Conservation (phyloP, 2,797 vertebrate genomes). For the Helostoma temminkii region DNA sequence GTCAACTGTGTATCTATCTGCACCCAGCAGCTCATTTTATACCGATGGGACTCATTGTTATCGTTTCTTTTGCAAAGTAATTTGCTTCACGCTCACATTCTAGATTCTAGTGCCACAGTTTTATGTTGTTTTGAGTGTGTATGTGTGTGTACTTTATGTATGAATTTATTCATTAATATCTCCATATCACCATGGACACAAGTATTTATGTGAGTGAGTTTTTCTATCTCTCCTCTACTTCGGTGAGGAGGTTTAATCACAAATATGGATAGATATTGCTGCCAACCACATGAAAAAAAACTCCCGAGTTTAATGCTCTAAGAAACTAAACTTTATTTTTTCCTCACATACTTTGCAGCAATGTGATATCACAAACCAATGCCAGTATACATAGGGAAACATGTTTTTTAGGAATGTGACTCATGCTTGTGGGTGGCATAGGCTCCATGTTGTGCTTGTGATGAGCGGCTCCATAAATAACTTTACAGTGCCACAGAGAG, state of each 20-base stretch:
- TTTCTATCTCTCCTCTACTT: not conserved
- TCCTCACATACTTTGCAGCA: not conserved
- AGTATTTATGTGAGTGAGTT: not conserved
- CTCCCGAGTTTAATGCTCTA: not conserved
- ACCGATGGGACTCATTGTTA: slow-evolving; percentile 9
- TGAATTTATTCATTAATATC: slow-evolving; percentile 32
- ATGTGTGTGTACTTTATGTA: not conserved
- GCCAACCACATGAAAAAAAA: not conserved
- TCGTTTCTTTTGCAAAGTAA: no score
- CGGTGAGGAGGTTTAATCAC: not conserved
- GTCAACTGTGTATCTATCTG: slow-evolving; percentile 39
- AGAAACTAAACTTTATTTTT: not conserved
- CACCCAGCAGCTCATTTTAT: slow-evolving; percentile 40
- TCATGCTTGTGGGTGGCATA: not conserved
- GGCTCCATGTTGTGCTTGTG: not conserved
- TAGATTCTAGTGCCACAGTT: slow-evolving; percentile 3
- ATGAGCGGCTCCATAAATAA: slow-evolving; percentile 10
- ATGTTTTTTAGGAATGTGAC: not conserved
- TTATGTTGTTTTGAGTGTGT: not conserved
- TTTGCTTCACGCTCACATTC: no score
- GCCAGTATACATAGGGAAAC: not conserved
- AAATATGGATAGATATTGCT: not conserved
- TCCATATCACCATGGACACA: slow-evolving; percentile 59
- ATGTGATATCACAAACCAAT: not conserved
- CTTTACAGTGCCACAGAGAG: slow-evolving; percentile 10